These are phyloP conservation scores for Phalacrocorax brasilianus DNA, from an alignment of 2,113 vertebrate species.

Conservation along the genomic window DNA sequence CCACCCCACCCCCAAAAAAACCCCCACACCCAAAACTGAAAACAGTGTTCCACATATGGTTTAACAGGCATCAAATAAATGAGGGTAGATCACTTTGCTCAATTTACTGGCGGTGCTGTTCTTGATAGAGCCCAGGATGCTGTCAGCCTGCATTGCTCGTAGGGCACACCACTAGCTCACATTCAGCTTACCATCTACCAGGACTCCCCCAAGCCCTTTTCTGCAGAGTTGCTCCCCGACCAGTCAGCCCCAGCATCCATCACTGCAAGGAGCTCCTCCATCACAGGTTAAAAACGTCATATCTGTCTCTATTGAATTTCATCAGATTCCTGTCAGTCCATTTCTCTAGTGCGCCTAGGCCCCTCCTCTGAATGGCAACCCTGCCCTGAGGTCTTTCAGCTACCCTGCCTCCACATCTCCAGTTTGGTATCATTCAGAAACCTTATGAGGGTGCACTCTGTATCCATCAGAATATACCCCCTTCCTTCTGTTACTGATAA, in stretches of 20 bases:
- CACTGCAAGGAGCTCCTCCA: background rate
- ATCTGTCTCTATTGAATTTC: background rate
- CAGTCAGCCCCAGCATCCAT: background rate
- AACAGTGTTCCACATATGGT: background rate
- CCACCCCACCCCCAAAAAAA: too few relatives aligned
- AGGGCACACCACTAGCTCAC: background rate
- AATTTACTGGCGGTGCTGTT: background rate
- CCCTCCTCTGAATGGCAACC: background rate
- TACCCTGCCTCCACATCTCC: background rate
- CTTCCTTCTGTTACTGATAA: background rate
- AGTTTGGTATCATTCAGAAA: background rate
- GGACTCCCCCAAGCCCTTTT: background rate
- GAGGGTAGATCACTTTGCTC: background rate
- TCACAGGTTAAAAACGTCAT: background rate
- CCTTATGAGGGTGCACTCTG: background rate
- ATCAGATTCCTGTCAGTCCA: background rate
- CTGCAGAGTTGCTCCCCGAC: background rate
- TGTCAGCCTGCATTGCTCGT: background rate
- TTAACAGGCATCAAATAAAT: background rate
- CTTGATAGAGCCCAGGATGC: background rate
- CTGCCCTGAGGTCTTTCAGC: background rate
- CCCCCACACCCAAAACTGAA: background rate
- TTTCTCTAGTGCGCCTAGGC: background rate
- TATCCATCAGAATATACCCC: background rate
- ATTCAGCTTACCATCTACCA: background rate